These are phyloP conservation scores for Emydoidea blandingii DNA, from an alignment of 2,797 vertebrate genomes.

Conservation along the genomic window DNA sequence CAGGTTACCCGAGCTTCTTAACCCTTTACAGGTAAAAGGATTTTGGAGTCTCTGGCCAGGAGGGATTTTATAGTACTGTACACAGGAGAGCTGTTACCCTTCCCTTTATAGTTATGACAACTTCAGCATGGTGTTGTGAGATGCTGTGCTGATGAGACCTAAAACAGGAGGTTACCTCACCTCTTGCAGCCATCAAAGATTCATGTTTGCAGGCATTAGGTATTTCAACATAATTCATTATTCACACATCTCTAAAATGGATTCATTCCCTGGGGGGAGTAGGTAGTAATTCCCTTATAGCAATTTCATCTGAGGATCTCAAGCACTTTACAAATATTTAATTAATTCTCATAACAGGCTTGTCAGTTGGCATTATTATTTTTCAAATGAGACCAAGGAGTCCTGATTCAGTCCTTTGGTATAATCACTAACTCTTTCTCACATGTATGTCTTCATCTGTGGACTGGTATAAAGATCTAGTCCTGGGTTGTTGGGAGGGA, in stretches of 20 bases:
- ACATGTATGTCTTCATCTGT: fast-evolving
- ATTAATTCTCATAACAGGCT: not conserved
- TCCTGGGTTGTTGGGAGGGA: not conserved
- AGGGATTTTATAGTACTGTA: too few species aligned
- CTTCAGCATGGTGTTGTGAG: not conserved
- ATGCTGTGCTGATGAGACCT: not conserved
- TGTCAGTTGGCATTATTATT: not conserved
- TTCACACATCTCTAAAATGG: not conserved
- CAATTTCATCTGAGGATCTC: not conserved
- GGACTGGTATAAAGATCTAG: not conserved
- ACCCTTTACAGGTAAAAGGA: too few species aligned
- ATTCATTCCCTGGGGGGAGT: not conserved
- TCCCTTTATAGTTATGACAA: too few species aligned
- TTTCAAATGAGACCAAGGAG: not conserved
- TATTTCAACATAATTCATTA: not conserved
- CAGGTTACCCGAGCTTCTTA: too few species aligned
- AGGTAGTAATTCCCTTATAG: not conserved
- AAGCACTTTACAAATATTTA: not conserved
- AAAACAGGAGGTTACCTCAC: not conserved
- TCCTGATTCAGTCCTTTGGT: not conserved
- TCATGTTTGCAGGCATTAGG: not conserved
- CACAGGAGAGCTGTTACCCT: too few species aligned
- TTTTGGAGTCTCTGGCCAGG: too few species aligned
- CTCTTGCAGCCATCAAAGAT: not conserved
- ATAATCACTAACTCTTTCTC: not conserved